These are phyloP conservation scores for Eupleurogrammus muticus DNA, from an alignment of 2,797 vertebrate species.

Conservation along the genomic window DNA sequence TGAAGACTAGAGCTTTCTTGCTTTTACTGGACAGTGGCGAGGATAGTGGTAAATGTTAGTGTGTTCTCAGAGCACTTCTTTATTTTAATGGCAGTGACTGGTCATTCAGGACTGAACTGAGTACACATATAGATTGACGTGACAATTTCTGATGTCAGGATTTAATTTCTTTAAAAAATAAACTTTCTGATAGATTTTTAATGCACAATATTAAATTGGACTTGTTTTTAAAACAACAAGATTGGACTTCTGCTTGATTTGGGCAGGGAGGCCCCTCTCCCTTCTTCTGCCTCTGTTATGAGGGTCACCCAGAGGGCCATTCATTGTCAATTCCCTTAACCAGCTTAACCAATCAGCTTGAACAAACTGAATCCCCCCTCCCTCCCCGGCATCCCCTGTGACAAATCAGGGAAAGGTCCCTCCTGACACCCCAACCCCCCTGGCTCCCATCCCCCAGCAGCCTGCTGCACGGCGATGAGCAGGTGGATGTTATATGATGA, in stretches of 20 bases:
- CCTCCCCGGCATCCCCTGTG: conserved; percentile 26
- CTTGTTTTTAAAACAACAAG: not conserved
- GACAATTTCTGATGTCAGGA: too few species aligned
- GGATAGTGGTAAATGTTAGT: not conserved
- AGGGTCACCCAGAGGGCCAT: conserved; percentile 39
- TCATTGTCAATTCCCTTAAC: conserved; percentile 14
- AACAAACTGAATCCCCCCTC: not conserved
- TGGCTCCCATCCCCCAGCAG: conserved; percentile 27
- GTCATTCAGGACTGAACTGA: too few species aligned
- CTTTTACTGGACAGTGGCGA: not conserved
- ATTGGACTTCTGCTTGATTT: not conserved
- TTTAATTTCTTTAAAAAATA: too few species aligned
- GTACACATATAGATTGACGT: too few species aligned
- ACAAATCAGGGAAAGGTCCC: conserved; percentile 34
- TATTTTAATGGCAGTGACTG: too few species aligned
- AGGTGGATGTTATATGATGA: conserved; percentile 25
- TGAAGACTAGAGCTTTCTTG: too few species aligned
- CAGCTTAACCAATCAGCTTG: conserved; percentile 43
- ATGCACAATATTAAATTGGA: too few species aligned
- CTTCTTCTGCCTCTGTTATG: conserved; percentile 2
- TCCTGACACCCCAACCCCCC: conserved; percentile 43
- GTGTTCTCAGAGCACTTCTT: too few species aligned
- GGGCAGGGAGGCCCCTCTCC: not conserved
- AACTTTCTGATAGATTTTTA: too few species aligned
- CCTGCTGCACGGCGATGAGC: not conserved